A percentile compares a stretch with the other conserved stretches of the same genome.
Evolutionary conservation across 2,888 invertebrate genomes (phyloP).

Genomic region (Neoaliturus tenellus): DNA sequence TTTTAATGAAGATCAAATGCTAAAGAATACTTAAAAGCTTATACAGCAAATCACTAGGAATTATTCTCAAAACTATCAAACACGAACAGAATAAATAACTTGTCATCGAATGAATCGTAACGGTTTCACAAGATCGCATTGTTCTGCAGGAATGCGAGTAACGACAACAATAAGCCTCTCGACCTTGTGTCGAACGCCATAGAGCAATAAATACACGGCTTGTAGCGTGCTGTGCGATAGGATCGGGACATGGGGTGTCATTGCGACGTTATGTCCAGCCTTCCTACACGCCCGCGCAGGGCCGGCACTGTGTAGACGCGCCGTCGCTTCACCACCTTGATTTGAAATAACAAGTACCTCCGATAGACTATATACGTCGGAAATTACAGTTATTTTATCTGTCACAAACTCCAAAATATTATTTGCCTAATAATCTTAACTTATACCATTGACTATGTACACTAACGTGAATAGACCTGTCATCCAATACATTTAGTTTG

Average conservation of each 20-base stretch:
- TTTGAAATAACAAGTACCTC: too few species aligned
- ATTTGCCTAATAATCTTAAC: too few species aligned
- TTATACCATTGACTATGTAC: too few species aligned
- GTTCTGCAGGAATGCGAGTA: conserved; percentile 15
- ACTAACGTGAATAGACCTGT: too few species aligned
- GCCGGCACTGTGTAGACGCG: background rate
- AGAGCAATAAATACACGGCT: conserved; percentile 24
- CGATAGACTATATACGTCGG: too few species aligned
- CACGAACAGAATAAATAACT: background rate
- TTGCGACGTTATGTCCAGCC: conserved; percentile 14
- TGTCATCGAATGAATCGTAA: background rate
- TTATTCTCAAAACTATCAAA: background rate
- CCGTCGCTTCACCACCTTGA: too few species aligned
- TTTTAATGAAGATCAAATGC: too few species aligned
- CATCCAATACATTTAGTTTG: too few species aligned
- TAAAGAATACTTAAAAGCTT: too few species aligned
- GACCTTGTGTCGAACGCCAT: background rate
- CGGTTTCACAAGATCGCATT: background rate
- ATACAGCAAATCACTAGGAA: too few species aligned
- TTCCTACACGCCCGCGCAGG: background rate
- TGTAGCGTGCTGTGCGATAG: background rate
- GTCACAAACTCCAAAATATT: too few species aligned
- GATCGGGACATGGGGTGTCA: conserved; percentile 8
- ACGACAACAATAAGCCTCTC: background rate
- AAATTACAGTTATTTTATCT: too few species aligned